phyloP scores from a whole-genome alignment of 1,140 invertebrate genomes.

The Antheraea mylitta region DNA sequence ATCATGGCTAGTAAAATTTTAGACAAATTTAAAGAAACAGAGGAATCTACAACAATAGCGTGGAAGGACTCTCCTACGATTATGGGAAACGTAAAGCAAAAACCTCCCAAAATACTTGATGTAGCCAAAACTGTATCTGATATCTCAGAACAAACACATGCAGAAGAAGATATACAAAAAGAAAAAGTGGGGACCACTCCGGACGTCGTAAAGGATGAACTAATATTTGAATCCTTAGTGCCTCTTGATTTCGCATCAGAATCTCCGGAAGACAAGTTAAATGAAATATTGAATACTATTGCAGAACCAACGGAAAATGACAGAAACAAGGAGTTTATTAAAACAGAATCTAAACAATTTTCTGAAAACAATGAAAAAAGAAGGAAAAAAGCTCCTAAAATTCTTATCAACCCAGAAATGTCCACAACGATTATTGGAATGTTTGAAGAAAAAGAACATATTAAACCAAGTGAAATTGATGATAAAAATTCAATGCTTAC shows the following conservation, averaged over 20 bases:
- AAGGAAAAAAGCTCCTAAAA: conserved; percentile 16
- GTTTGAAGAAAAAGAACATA: conserved; percentile 5
- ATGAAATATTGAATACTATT: conserved; percentile 11
- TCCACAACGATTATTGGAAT: background rate
- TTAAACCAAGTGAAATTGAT: conserved; percentile 1
- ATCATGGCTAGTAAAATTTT: background rate
- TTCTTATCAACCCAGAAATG: background rate
- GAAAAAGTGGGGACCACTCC: background rate
- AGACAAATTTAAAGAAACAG: too few relatives aligned
- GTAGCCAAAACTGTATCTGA: too few relatives aligned
- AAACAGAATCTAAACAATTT: conserved; percentile 15
- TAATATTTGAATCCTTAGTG: conserved; percentile 7
- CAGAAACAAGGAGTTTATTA: conserved; percentile 1
- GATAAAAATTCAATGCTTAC: background rate
- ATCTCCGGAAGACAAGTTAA: background rate
- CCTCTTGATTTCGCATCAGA: conserved; percentile 5
- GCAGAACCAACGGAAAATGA: background rate
- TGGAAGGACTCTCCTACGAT: background rate
- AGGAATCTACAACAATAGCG: background rate
- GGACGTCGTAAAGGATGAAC: background rate
- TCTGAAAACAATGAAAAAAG: conserved; percentile 11
- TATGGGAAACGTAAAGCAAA: background rate
- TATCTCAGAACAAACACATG: background rate
- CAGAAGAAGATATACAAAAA: background rate
- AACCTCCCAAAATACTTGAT: too few relatives aligned